These are phyloP conservation scores for Trematomus loennbergii DNA, from an alignment of 2,113 vertebrate genomes.

Conservation along the genomic window DNA sequence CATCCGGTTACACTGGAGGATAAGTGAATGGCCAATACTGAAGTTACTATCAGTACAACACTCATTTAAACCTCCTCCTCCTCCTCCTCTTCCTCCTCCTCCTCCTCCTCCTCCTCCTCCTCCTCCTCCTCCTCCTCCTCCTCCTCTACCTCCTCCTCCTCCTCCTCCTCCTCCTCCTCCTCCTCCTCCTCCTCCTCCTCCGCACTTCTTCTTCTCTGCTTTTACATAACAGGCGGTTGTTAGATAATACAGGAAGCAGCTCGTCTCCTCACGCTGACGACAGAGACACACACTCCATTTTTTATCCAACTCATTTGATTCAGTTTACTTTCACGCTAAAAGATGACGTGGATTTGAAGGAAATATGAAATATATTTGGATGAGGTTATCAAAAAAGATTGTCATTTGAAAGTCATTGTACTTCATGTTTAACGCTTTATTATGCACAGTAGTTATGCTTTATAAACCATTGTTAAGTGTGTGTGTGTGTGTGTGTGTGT, in stretches of 20 bases:
- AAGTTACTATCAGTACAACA: not conserved
- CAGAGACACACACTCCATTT: not conserved
- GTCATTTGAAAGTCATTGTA: not conserved
- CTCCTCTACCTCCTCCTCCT: not conserved
- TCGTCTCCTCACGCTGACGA: constrained; percentile 16
- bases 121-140: not conserved
- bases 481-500: too few species aligned
- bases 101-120: not conserved
- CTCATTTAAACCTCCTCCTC: constrained; percentile 3
- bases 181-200: not conserved
- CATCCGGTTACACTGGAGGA: not conserved
- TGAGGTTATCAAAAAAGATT: not conserved
- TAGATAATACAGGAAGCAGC: constrained; percentile 36
- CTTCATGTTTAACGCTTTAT: not conserved
- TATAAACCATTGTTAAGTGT: not conserved
- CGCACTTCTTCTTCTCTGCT: constrained; percentile 4
- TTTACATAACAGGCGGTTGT: constrained; percentile 47
- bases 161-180: not conserved
- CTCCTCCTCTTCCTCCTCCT: not conserved
- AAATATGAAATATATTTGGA: not conserved
- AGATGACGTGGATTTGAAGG: not conserved
- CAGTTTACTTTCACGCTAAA: not conserved
- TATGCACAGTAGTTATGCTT: not conserved
- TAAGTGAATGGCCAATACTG: not conserved
- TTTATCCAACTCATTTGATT: not conserved